These are phyloP conservation scores for Tamias sibiricus DNA, from an alignment of 2,113 vertebrate species.

Conservation along the genomic window DNA sequence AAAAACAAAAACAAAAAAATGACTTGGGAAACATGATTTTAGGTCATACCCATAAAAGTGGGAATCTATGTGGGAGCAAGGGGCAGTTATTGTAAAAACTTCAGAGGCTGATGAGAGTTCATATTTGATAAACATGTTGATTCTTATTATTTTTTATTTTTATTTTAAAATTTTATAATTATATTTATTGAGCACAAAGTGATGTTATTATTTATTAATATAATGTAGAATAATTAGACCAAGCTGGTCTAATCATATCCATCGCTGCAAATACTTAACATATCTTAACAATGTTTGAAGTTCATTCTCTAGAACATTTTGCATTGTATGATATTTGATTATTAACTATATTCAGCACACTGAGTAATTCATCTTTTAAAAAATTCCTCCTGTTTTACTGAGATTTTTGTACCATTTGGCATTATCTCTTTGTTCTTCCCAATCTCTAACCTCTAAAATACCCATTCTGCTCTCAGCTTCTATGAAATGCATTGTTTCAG, in stretches of 20 bases:
- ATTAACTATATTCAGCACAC: too few species aligned
- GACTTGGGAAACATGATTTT: neutral
- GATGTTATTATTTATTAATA: neutral
- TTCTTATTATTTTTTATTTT: neutral
- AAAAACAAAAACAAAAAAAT: neutral
- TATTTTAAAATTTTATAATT: neutral
- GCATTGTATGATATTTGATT: neutral
- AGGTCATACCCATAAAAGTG: neutral
- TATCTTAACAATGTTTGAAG: neutral
- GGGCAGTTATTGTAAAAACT: neutral
- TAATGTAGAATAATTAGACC: too few species aligned
- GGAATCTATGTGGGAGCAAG: neutral
- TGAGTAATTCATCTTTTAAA: neutral
- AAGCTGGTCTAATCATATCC: neutral
- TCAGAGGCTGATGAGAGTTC: neutral
- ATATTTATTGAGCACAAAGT: neutral
- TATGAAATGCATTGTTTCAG: neutral
- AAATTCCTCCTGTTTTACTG: neutral
- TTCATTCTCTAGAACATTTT: neutral
- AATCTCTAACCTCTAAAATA: neutral
- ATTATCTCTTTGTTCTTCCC: neutral
- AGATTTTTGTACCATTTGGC: neutral
- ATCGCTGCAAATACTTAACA: neutral
- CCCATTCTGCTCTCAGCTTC: neutral
- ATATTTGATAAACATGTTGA: neutral